These are phyloP conservation scores for Potorous gilbertii DNA, from an alignment of 2,797 vertebrate species.

Conservation along the genomic window DNA sequence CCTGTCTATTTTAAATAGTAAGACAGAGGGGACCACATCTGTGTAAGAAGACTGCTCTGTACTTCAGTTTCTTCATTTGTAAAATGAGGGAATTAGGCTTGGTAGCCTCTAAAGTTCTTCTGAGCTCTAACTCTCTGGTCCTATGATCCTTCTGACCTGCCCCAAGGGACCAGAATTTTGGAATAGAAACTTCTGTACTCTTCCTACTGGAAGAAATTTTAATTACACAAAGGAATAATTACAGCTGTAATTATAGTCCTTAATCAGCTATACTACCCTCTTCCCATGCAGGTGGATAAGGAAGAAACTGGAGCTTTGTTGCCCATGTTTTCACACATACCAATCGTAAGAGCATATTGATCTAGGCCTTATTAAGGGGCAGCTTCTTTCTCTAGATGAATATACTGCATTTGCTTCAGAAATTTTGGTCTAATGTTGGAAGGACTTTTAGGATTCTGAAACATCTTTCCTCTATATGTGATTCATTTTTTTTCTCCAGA, in stretches of 20 bases:
- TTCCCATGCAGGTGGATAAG: background rate
- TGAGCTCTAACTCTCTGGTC: background rate
- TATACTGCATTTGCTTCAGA: background rate
- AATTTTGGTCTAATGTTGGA: background rate
- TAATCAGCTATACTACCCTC: background rate
- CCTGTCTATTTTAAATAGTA: background rate
- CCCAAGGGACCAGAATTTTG: constrained; percentile 2
- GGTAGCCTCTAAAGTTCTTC: background rate
- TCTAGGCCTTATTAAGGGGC: background rate
- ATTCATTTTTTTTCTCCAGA: constrained; percentile 15
- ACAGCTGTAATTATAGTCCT: background rate
- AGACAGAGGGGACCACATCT: background rate
- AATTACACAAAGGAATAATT: background rate
- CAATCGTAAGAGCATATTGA: background rate
- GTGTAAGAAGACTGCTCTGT: background rate
- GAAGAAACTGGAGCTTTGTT: background rate
- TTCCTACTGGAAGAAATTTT: background rate
- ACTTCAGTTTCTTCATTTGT: background rate
- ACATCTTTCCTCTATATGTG: constrained; percentile 2
- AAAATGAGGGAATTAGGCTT: background rate
- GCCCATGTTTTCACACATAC: background rate
- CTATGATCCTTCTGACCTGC: background rate
- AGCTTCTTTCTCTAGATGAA: background rate
- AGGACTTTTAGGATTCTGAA: background rate
- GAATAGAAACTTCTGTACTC: background rate